Evolutionary conservation across 2,888 invertebrate species (phyloP).

Genomic region (Noctua comes): DNA sequence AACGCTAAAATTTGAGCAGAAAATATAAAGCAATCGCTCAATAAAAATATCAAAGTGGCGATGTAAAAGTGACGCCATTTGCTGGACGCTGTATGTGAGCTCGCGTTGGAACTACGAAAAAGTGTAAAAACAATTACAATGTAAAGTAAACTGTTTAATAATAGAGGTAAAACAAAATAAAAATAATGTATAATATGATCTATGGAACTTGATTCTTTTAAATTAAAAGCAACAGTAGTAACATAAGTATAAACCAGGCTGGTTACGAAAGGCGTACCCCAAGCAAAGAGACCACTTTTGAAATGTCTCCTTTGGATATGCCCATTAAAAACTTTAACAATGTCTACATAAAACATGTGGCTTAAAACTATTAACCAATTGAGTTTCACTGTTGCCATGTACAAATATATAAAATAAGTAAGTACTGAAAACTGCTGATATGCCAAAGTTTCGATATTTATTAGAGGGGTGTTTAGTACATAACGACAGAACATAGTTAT

Average conservation of each 20-base stretch:
- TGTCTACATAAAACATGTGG: not conserved
- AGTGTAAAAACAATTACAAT: not conserved
- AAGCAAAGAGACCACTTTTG: slow-evolving; percentile 4
- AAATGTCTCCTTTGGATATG: not conserved
- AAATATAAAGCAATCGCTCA: slow-evolving; percentile 5
- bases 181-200: not conserved
- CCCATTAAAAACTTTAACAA: not conserved
- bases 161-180: not conserved
- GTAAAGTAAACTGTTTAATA: not conserved
- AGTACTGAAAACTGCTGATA: not conserved
- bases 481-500: not conserved
- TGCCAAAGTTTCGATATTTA: not conserved
- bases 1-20: not conserved
- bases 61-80: slow-evolving; percentile 9
- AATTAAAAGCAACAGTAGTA: not conserved
- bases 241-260: not conserved
- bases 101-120: not conserved
- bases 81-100: not conserved
- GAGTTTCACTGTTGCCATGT: not conserved
- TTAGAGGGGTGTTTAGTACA: not conserved
- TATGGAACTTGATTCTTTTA: not conserved
- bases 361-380: not conserved
- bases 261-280: not conserved
- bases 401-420: not conserved
- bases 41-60: slow-evolving; percentile 1